These are phyloP conservation scores for Hirtodrosophila cameraria DNA, from an alignment of 2,888 invertebrate genomes.

Conservation along the genomic window DNA sequence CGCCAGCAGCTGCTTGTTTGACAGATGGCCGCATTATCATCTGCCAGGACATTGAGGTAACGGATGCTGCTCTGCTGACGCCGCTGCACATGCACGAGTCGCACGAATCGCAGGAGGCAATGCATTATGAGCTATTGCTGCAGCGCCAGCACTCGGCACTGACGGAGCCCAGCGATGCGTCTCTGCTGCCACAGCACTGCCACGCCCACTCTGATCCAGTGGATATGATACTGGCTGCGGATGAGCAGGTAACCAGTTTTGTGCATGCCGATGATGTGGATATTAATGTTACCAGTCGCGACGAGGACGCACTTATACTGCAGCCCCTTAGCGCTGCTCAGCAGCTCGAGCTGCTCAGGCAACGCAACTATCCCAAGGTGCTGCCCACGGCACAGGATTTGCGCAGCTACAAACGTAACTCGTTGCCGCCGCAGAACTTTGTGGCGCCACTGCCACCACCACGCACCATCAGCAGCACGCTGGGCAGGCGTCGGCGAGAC, in stretches of 20 bases:
- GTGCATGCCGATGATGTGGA: constrained; percentile 84
- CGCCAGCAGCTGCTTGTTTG: constrained; percentile 36
- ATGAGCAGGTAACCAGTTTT: constrained; percentile 84
- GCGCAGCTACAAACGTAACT: constrained; percentile 52
- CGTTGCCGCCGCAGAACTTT: constrained; percentile 86
- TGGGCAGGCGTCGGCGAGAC: constrained; percentile 85
- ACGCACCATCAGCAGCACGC: constrained; percentile 88
- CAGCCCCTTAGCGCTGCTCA: constrained; percentile 87
- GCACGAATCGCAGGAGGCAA: constrained; percentile 80
- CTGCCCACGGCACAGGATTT: constrained; percentile 87
- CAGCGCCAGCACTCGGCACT: constrained; percentile 76
- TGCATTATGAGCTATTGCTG: constrained; percentile 77
- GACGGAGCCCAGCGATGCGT: constrained; percentile 76
- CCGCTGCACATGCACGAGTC: constrained; percentile 80
- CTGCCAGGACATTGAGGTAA: constrained; percentile 83
- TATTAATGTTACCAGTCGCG: constrained; percentile 91
- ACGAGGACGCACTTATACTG: constrained; percentile 82
- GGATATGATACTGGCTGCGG: constrained; percentile 84
- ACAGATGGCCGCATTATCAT: constrained; percentile 79
- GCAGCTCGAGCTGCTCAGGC: constrained; percentile 89
- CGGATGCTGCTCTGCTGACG: constrained; percentile 80
- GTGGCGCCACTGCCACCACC: constrained; percentile 90
- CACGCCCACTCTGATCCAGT: constrained; percentile 90
- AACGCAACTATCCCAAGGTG: constrained; percentile 93
- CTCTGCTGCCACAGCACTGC: constrained; percentile 56